phyloP scores from a whole-genome alignment of 2,113 vertebrate genomes.

The Mesoclemmys tuberculata region DNA sequence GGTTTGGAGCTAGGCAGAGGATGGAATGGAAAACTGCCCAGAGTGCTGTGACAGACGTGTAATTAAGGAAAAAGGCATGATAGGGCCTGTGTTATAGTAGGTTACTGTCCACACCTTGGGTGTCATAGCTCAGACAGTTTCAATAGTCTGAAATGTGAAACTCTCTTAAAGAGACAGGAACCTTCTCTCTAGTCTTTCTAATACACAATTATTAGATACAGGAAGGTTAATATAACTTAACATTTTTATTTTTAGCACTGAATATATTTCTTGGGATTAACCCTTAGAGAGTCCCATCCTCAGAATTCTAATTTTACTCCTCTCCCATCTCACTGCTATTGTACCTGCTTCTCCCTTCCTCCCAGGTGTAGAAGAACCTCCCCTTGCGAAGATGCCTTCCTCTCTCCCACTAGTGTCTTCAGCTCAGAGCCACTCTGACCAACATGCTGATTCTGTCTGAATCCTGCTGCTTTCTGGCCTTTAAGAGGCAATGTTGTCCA shows the following conservation, averaged over 20 bases:
- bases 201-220: background rate
- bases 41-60: slow-evolving; percentile 52
- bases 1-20: slow-evolving; percentile 68
- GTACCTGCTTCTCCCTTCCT: background rate
- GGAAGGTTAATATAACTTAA: background rate
- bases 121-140: slow-evolving; percentile 29
- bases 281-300: background rate
- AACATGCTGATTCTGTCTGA: background rate
- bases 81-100: slow-evolving; percentile 37
- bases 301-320: background rate
- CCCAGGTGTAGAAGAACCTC: background rate
- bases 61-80: slow-evolving; percentile 63
- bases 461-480: background rate
- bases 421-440: background rate
- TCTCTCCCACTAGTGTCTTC: rapidly evolving
- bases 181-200: background rate
- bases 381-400: background rate
- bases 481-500: background rate
- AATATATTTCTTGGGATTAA: background rate
- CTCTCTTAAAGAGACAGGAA: background rate
- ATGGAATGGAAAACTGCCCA: slow-evolving; percentile 67
- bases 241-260: background rate
- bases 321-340: background rate
- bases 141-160: slow-evolving; percentile 4
- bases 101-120: background rate